Conservation (phyloP, 2,113 vertebrate species). For the Melanostigma gelatinosum region DNA sequence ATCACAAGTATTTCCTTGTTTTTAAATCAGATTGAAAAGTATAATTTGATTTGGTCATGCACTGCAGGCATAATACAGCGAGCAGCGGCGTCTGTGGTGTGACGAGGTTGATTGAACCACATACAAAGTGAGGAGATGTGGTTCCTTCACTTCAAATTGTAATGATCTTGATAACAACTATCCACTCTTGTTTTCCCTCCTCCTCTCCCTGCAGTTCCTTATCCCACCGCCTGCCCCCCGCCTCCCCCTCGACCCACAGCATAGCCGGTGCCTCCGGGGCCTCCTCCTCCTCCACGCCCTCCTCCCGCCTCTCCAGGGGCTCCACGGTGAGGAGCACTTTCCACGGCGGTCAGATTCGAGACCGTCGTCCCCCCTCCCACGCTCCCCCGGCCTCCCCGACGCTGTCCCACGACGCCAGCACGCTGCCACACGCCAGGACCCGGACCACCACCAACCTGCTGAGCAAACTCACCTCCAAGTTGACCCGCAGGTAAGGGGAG, state of each 20-base stretch:
- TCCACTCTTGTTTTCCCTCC: conserved; percentile 13
- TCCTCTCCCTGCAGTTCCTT: conserved; percentile 74
- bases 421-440: conserved; percentile 86
- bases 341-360: conserved; percentile 93
- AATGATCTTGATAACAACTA: not conserved
- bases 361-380: conserved; percentile 86
- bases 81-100: too few species aligned
- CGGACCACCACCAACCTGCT: conserved; percentile 92
- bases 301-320: conserved; percentile 88
- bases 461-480: conserved; percentile 93
- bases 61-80: too few species aligned
- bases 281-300: conserved; percentile 81
- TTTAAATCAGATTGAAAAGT: not conserved
- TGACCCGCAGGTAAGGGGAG: conserved; percentile 91
- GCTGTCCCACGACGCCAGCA: conserved; percentile 86
- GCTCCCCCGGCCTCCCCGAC: conserved; percentile 88
- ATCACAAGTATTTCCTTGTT: not conserved
- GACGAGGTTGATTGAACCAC: not conserved
- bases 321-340: conserved; percentile 92
- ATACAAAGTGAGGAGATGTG: not conserved
- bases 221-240: conserved; percentile 81
- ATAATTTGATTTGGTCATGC: not conserved
- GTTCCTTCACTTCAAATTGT: not conserved
- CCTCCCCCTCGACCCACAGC: conserved; percentile 89
- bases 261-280: conserved; percentile 79